These are phyloP conservation scores for Neelides sp. DNA, from an alignment of 1,140 invertebrate genomes.

Conservation along the genomic window DNA sequence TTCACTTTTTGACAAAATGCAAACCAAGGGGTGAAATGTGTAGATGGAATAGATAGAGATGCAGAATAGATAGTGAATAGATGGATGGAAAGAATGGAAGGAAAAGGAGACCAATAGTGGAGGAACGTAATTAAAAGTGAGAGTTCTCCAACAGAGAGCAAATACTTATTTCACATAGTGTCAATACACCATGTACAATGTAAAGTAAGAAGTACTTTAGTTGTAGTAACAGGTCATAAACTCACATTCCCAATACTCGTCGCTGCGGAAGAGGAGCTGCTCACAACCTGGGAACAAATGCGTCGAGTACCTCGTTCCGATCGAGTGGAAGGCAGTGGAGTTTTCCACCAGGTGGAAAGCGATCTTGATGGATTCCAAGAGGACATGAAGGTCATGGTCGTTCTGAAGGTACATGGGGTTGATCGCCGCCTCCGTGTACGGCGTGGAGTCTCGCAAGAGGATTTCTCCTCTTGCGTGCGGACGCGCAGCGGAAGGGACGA, in stretches of 20 bases:
- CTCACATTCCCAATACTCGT: conserved; percentile 68
- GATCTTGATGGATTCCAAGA: conserved; percentile 13
- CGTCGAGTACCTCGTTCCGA: conserved; percentile 54
- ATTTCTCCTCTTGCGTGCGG: conserved; percentile 9
- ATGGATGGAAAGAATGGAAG: too few species aligned
- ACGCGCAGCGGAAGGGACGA: background rate
- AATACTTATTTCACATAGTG: too few species aligned
- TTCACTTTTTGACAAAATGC: too few species aligned
- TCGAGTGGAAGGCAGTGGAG: conserved; percentile 15
- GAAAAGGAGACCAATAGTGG: too few species aligned
- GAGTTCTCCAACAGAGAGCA: too few species aligned
- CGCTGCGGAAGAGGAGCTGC: conserved; percentile 56
- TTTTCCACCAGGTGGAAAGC: conserved; percentile 21
- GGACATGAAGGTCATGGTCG: conserved; percentile 13
- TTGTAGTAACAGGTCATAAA: conserved; percentile 36
- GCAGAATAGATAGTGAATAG: too few species aligned
- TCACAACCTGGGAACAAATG: conserved; percentile 64
- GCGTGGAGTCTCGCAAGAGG: conserved; percentile 8
- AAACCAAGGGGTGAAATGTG: too few species aligned
- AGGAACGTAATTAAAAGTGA: too few species aligned
- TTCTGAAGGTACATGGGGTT: conserved; percentile 26
- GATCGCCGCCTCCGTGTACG: conserved; percentile 8
- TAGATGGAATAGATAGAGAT: too few species aligned
- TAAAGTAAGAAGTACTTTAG: too few species aligned
- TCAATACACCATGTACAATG: too few species aligned